Percentiles rank a stretch among this genome's conserved stretches.
Evolutionary conservation across 2,113 vertebrate species (phyloP).

Genomic region (Dipodomys merriami): DNA sequence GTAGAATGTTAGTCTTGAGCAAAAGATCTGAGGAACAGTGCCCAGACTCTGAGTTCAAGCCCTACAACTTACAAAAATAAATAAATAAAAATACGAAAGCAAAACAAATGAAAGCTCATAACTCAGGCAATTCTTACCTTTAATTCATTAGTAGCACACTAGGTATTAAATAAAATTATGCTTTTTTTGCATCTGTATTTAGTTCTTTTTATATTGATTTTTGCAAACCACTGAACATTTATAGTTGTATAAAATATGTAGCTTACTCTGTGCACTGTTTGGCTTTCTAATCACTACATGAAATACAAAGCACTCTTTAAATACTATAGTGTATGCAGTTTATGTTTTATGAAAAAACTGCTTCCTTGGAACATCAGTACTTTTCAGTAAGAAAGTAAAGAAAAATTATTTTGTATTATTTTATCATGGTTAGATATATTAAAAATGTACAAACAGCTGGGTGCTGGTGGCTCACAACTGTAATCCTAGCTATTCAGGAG

Average conservation of each 20-base stretch:
- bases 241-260: neutral
- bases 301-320: neutral
- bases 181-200: neutral
- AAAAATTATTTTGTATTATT: neutral
- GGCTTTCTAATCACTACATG: neutral
- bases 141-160: neutral
- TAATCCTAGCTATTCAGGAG: no score
- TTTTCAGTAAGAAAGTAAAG: conserved; percentile 31
- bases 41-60: no score
- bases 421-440: neutral
- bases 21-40: no score
- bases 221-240: conserved; percentile 36
- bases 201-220: neutral
- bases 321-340: neutral
- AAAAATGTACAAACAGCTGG: no score
- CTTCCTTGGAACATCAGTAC: neutral
- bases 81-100: no score
- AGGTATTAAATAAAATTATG: neutral
- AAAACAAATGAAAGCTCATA: neutral
- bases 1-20: no score
- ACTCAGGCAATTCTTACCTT: neutral
- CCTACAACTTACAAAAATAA: no score
- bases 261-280: neutral
- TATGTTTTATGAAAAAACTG: neutral
- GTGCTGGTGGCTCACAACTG: no score